Conservation (phyloP, 2,113 vertebrate species). For the Stictonetta naevosa region DNA sequence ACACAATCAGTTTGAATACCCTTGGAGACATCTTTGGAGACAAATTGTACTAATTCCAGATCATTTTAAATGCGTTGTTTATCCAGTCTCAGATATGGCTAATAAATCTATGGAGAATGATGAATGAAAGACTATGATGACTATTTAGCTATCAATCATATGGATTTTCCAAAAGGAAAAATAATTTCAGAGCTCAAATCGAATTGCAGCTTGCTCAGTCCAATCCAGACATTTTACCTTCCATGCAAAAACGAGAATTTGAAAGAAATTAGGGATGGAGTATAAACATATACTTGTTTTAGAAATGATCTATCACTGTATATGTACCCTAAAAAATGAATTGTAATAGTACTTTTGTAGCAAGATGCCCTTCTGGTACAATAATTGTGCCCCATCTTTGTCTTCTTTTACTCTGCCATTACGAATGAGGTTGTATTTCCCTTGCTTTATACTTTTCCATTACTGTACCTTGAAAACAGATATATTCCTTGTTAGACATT, state of each 20-base stretch:
- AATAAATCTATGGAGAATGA: background rate
- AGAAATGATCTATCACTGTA: background rate
- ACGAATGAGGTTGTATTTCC: background rate
- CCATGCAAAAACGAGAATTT: background rate
- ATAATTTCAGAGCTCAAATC: background rate
- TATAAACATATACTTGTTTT: rapidly evolving
- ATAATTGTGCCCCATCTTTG: background rate
- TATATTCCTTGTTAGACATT: background rate
- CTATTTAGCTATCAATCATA: background rate
- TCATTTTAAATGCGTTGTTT: background rate
- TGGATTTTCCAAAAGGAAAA: rapidly evolving
- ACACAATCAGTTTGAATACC: background rate
- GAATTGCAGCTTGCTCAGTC: rapidly evolving
- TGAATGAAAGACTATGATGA: background rate
- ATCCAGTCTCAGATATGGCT: background rate
- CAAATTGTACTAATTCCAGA: background rate
- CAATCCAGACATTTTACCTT: background rate
- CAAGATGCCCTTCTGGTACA: background rate
- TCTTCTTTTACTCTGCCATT: background rate
- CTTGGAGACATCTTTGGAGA: background rate
- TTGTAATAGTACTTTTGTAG: background rate
- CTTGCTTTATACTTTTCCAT: background rate
- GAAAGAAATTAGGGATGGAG: background rate
- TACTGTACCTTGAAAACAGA: background rate
- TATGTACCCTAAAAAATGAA: background rate